Base-by-base conservation (phyloP, 2,797 vertebrate genomes). In the Megaceryle alcyon region DNA sequence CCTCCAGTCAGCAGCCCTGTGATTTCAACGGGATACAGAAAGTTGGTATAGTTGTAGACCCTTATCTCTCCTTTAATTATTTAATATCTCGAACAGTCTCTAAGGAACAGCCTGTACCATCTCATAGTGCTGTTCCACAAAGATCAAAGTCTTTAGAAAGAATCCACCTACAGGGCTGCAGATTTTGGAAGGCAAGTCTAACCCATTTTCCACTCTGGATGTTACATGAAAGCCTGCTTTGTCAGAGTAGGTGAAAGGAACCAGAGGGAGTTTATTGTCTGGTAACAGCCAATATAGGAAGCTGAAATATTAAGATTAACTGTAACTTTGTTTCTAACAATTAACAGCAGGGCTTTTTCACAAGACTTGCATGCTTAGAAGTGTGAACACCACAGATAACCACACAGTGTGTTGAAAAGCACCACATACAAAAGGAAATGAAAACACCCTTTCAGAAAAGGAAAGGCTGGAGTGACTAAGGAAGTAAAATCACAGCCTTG, bases 71-170 rank as follows among this genome's bases (percentile, higher is more conserved):
- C 46, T 46, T 88, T 26, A 75, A 76, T 86, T 91, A 81, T 86
- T 93, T 71, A 59, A 80, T 92, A 64, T 81, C 77, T 86, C 60
- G 86, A 83, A 81, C 53, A 81, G 17, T n/a, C 63, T 69, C 43
- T 78, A 63, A 75, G 72, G 84, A 96, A 56, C 72, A 77, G 69
- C 28, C 69, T 86, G 65, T 86, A 51, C 63, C 73, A 79, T 69
- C 44, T 83, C 31, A 65, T 20, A 82, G 56, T 7, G 11, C 70
- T 77, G 48, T 23, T 95, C 35, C 72, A 65, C 70, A 85, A 85
- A 91, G 69, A 96, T 90, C 75, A 92, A 94, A 88, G 66, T 23
- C 59, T 91, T 92, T 43, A 90, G 81, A 92, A 94, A 91, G 64
- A 75, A 95, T 92, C 80, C 82, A 95, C 86, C 91, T 92, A 93